A percentile compares a stretch with the other conserved stretches of the same genome.
phyloP scores from a whole-genome alignment of 2,888 invertebrate species.

The Argyresthia albistria region DNA sequence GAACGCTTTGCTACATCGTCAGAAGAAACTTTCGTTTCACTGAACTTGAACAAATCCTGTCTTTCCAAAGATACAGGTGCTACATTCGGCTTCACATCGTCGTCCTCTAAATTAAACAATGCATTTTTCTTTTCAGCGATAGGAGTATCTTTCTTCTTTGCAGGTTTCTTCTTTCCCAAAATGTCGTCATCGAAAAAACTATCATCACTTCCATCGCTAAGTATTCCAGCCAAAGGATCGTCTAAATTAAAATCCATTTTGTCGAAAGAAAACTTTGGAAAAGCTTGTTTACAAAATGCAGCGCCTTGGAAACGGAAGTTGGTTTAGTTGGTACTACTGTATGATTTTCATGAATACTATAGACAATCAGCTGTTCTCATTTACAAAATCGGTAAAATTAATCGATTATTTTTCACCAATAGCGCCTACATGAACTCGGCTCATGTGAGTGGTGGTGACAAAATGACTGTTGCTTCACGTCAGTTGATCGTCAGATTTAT shows the following conservation, averaged over 20 bases:
- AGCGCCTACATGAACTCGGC: not conserved
- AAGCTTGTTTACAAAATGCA: constrained; percentile 31
- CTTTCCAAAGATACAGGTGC: constrained; percentile 17
- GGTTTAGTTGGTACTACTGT: not conserved
- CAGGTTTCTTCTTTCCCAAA: constrained; percentile 50
- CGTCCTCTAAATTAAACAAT: constrained; percentile 45
- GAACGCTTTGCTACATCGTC: constrained; percentile 15
- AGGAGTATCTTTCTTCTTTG: constrained; percentile 35
- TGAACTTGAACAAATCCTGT: constrained; percentile 30
- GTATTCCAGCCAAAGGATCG: constrained; percentile 76
- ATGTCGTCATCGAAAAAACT: constrained; percentile 79
- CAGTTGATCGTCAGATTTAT: constrained; percentile 53
- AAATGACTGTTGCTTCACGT: constrained; percentile 49
- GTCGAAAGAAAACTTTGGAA: not conserved
- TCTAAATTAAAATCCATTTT: constrained; percentile 72
- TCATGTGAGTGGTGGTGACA: not conserved
- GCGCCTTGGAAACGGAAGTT: constrained; percentile 40
- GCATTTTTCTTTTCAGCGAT: constrained; percentile 45
- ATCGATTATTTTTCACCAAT: no score
- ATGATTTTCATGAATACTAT: not conserved
- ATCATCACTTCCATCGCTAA: constrained; percentile 80
- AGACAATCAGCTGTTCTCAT: not conserved
- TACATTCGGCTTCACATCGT: constrained; percentile 21
- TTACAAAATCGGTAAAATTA: no score
- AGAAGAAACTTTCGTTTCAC: constrained; percentile 28